Evolutionary conservation across 2,113 vertebrate genomes (phyloP), one percentile per base, ranked within the genome.

Genomic region (Oryzias javanicus): DNA sequence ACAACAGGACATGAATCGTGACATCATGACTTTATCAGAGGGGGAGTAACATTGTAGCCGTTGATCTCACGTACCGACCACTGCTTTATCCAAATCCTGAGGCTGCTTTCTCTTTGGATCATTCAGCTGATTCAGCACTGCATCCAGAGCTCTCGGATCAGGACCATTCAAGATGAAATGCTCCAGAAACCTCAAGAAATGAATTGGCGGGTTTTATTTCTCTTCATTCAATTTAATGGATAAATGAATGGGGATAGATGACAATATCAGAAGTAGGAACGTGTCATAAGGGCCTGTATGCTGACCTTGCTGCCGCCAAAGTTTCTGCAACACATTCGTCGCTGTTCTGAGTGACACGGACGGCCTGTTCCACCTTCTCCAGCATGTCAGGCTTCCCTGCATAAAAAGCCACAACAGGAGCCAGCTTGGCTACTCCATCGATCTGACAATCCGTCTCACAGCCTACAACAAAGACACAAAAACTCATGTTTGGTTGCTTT

Each of bases 311-410:
- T 19, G 90, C 90, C 29, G 89, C 87, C 45, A 92, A 73, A 60
- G 91, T 90, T 72, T 87, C 87, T 0, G 70, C 81, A 51, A 92
- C 87, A 82, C 91, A 92, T 6, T 20, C 73, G 16, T 92, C 89
- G n/a, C 85, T 85, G 80, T 90, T 90, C 74, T 92, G 91, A 2
- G 90, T 92, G 76, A 92, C 83, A 12, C 90, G 85, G 42, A 55
- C 49, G 0, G 86, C 89, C 48, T 74, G 75, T 67, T 91, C 89
- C 6, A 90, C 87, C 47, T 76, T 91, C 14, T 89, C 82, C 74
- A 91, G 57, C 89, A 92, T 86, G 42, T 91, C 84, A 0, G 86
- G 80, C 47, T 89, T 82, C 29, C 90, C 91, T 6, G 90, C 90
- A 52, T 92, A 92, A 67, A 83, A 84, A 13, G 88, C 89, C 67